Evolutionary conservation across 2,797 vertebrate genomes (phyloP), one percentile per base, ranked within the genome.

Genomic region (Emys orbicularis): DNA sequence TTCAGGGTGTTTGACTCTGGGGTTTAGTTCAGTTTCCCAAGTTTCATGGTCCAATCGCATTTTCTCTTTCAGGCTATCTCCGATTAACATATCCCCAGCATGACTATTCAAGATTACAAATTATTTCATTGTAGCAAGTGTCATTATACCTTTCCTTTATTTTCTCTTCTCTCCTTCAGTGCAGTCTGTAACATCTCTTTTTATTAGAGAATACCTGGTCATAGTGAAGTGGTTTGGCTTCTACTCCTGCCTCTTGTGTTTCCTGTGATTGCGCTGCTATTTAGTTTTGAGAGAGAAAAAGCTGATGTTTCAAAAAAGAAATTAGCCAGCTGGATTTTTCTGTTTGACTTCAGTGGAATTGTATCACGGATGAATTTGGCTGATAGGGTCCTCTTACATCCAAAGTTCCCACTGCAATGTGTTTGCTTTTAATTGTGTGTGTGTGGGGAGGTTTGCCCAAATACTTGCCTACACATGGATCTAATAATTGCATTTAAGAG

Each of bases 401-500:
- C 5, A 52, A 1, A 81, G 44, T 12, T 95, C 47, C 23, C 59
- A 16, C 18, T 88, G 65, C 16, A 8, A n/a, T 31, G 15, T 12
- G 31, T 82, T 61, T 74, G 1, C 4, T 81, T 88, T 13, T 87
- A 80, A 49, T 49, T 49, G 8, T 31, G 49, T 12, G 9, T 37
- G 9, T 37, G 65, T 10, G 29, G 12, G 1, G 0, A 21, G 15
- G 1, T 0, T 1, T 16, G 50, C 52, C 4, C 54, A 83, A 13
- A 50, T 41, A 85, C 65, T 6, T 84, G 19, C 52, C 41, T 49
- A 31, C 54, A 37, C 31, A 3, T 31, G 29, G 44, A 19, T 89
- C 65, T 93, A 6, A 6, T 52, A 68, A 91, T 93, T 52, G 27
- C n/a, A 76, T 95, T 92, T 77, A 85, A 90, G 94, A 65, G 12